Conservation (phyloP, 2,797 vertebrate genomes). For the Squalus acanthias region DNA sequence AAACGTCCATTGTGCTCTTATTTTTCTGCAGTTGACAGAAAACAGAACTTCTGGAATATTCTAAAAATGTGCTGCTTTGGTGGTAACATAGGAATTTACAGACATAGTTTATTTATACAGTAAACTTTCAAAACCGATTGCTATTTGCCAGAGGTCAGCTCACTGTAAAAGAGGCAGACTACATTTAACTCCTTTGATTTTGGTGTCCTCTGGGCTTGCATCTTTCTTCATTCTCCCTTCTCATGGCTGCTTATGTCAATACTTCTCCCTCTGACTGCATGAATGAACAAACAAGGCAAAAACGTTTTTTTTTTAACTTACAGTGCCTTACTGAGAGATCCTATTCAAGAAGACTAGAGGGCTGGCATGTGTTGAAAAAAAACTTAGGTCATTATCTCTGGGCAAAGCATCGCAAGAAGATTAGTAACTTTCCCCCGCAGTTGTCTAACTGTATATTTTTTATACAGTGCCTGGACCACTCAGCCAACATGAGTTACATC, state of each 20-base stretch:
- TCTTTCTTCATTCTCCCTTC: background rate
- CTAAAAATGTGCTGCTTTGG: background rate
- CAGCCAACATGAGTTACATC: background rate
- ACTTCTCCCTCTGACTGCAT: background rate
- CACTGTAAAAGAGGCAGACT: background rate
- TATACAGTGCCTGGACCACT: background rate
- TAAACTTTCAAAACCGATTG: background rate
- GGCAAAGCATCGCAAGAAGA: background rate
- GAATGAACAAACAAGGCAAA: constrained; percentile 1
- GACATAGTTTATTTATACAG: background rate
- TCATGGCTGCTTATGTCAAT: background rate
- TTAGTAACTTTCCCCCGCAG: background rate
- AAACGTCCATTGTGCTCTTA: background rate
- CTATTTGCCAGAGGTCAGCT: background rate
- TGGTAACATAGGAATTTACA: background rate
- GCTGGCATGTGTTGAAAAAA: background rate
- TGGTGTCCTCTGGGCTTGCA: background rate
- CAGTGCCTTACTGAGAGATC: background rate
- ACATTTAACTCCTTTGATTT: background rate
- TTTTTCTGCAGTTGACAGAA: background rate
- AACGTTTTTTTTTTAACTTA: background rate
- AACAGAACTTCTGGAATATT: background rate
- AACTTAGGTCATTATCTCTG: background rate
- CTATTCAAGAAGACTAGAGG: background rate
- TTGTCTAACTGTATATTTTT: background rate